Evolutionary conservation across 2,888 invertebrate genomes (phyloP).

Genomic region (Eustalomyia histrio): DNA sequence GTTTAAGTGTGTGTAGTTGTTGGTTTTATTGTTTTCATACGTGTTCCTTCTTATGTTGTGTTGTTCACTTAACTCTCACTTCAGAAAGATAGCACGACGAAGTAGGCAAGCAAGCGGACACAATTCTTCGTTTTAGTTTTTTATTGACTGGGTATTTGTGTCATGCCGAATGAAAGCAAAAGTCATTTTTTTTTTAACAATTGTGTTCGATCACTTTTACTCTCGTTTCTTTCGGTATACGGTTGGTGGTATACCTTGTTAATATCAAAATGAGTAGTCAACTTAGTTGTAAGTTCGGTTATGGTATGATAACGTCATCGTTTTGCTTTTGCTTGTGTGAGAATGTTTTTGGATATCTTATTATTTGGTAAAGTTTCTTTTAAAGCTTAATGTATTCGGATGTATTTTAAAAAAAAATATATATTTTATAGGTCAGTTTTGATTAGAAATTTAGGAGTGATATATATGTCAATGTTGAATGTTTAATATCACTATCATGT

Average conservation of each 20-base stretch:
- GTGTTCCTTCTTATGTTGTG: slow-evolving; percentile 8
- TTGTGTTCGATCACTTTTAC: slow-evolving; percentile 73
- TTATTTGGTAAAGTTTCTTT: not conserved
- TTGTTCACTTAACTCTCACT: slow-evolving; percentile 55
- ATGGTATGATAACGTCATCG: slow-evolving; percentile 49
- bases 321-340: slow-evolving; percentile 7
- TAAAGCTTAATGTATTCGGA: not conserved
- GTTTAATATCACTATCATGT: slow-evolving; percentile 5
- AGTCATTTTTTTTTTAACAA: slow-evolving; percentile 51
- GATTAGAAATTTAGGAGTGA: slow-evolving; percentile 40
- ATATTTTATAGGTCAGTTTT: slow-evolving; percentile 61
- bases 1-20: slow-evolving; percentile 3
- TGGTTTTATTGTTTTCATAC: not conserved
- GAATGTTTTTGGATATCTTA: not conserved
- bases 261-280: slow-evolving; percentile 7
- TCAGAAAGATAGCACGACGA: slow-evolving; percentile 24
- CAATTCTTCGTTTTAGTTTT: slow-evolving; percentile 15
- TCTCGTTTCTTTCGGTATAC: slow-evolving; percentile 69
- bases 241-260: slow-evolving; percentile 20
- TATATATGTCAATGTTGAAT: slow-evolving; percentile 29
- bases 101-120: not conserved
- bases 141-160: slow-evolving; percentile 52
- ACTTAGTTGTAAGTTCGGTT: slow-evolving; percentile 1
- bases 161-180: slow-evolving; percentile 63
- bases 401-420: not conserved